A percentile compares a stretch with the other conserved stretches of the same genome.
These are phyloP conservation scores for Sardinella longiceps DNA, from an alignment of 2,797 vertebrate species.

Conservation along the genomic window DNA sequence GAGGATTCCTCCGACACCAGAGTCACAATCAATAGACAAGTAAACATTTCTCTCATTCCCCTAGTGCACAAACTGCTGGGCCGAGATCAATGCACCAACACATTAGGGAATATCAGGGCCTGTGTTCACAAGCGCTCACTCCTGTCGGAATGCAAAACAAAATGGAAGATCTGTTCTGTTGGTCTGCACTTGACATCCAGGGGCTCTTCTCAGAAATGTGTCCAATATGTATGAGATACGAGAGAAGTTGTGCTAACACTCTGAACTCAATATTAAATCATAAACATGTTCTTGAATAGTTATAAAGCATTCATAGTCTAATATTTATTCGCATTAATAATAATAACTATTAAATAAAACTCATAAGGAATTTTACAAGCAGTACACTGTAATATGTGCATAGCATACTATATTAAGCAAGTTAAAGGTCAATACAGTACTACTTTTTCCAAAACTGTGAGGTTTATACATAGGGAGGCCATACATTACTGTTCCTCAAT, in stretches of 20 bases:
- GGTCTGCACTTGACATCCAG: neutral
- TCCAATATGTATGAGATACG: neutral
- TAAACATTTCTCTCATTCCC: constrained; percentile 21
- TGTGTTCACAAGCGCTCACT: neutral
- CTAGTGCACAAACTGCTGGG: neutral
- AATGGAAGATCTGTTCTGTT: neutral
- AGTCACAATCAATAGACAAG: neutral
- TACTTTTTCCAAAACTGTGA: too few relatives aligned
- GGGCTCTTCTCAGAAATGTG: neutral
- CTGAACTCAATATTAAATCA: neutral
- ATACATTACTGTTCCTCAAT: too few relatives aligned
- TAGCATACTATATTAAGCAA: too few relatives aligned
- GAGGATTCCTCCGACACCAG: neutral
- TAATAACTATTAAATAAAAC: too few relatives aligned
- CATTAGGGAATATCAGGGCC: neutral
- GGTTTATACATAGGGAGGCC: too few relatives aligned
- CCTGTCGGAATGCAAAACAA: neutral
- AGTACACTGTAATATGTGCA: too few relatives aligned
- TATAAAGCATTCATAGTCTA: too few relatives aligned
- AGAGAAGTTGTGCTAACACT: neutral
- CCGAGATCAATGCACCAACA: constrained; percentile 10
- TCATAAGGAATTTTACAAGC: too few relatives aligned
- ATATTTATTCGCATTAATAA: too few relatives aligned
- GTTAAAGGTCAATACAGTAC: too few relatives aligned
- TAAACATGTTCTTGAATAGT: too few relatives aligned